Evolutionary conservation across 2,113 vertebrate genomes (phyloP).

Genomic region (Phalacrocorax carbo): DNA sequence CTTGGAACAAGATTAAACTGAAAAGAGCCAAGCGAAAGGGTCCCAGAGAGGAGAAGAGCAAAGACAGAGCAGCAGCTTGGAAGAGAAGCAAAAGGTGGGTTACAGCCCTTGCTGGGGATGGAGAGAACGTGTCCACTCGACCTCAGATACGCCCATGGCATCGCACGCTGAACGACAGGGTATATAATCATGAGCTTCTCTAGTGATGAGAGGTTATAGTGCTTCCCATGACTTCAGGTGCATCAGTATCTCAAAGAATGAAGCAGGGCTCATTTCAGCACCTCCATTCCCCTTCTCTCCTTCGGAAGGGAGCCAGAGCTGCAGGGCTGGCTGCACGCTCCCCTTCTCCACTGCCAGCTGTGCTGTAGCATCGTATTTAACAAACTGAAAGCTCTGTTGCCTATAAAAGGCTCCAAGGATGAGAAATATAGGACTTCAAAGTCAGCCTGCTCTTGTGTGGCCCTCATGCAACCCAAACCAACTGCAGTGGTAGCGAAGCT

Average conservation of each 20-base stretch:
- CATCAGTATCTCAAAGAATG: not conserved
- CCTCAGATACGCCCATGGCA: not conserved
- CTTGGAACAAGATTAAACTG: not conserved
- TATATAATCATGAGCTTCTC: not conserved
- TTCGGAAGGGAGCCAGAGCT: accelerated
- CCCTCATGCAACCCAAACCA: not conserved
- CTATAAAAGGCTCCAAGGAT: not conserved
- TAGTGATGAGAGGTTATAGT: not conserved
- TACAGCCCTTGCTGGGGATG: not conserved
- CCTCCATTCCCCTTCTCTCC: not conserved
- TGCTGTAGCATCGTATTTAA: not conserved
- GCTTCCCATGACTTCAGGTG: not conserved
- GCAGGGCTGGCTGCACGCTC: accelerated
- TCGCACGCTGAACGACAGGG: accelerated
- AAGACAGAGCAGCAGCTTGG: not conserved
- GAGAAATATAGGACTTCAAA: not conserved
- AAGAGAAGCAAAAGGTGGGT: not conserved
- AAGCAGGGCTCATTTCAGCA: no score
- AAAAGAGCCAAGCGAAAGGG: not conserved
- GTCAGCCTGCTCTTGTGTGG: not conserved
- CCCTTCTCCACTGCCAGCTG: not conserved
- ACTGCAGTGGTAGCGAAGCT: not conserved
- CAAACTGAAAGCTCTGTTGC: not conserved
- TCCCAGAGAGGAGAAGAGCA: not conserved
- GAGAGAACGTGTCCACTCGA: not conserved